phyloP scores from a whole-genome alignment of 2,113 vertebrate species.

The Daboia siamensis region DNA sequence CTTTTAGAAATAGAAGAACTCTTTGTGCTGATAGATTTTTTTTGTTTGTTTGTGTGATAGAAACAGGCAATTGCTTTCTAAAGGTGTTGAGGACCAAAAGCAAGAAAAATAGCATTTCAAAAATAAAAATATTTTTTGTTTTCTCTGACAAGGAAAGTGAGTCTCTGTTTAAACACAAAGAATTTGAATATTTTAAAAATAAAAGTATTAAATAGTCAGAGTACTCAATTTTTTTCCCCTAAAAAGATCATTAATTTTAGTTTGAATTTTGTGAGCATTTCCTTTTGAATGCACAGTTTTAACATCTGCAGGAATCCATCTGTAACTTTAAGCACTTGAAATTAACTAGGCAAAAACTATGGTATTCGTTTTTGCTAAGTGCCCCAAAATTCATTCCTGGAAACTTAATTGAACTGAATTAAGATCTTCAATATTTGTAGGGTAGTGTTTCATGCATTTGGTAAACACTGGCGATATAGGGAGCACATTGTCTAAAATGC shows the following conservation, averaged over 20 bases:
- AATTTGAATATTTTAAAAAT: neutral
- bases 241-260: neutral
- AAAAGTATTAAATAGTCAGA: neutral
- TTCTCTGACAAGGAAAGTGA: neutral
- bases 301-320: neutral
- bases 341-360: neutral
- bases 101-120: neutral
- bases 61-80: neutral
- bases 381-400: neutral
- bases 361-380: neutral
- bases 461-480: neutral
- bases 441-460: neutral
- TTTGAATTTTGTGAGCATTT: neutral
- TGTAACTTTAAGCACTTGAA: neutral
- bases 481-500: neutral
- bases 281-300: neutral
- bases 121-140: neutral
- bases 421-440: neutral
- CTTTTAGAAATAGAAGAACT: neutral
- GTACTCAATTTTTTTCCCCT: neutral
- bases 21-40: neutral
- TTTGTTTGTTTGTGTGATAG: neutral
- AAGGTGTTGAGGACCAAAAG: neutral
- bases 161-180: neutral
- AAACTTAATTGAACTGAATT: neutral